Evolutionary conservation across 2,113 vertebrate genomes (phyloP).

Genomic region (Copsychus sechellarum): DNA sequence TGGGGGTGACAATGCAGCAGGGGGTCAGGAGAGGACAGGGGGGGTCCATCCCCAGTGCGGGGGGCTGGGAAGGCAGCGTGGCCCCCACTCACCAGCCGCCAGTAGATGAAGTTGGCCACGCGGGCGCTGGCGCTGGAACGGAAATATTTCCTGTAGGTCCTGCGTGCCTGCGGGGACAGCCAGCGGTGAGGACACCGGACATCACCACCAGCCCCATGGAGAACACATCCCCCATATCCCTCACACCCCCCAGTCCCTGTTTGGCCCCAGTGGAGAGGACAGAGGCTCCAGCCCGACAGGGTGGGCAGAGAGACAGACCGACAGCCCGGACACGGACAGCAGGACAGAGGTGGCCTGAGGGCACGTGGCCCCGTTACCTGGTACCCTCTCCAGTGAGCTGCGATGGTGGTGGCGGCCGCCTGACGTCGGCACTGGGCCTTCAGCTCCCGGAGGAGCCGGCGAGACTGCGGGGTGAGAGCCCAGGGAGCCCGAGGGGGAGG

Average conservation of each 20-base stretch:
- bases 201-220: fast-evolving
- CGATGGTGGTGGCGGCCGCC: constrained; percentile 39
- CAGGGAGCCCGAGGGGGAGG: not conserved
- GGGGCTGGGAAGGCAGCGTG: not conserved
- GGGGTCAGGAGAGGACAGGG: not conserved
- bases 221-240: not conserved
- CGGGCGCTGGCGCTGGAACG: constrained; percentile 58
- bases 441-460: constrained; percentile 52
- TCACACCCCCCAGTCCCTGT: fast-evolving
- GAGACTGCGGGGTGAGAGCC: constrained; percentile 33
- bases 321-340: not conserved
- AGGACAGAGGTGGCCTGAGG: not conserved
- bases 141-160: constrained; percentile 73
- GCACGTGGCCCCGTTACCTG: not conserved
- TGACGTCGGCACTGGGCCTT: not conserved
- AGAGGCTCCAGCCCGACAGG: not conserved
- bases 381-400: constrained; percentile 56
- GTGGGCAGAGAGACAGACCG: constrained; percentile 18
- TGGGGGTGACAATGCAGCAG: fast-evolving
- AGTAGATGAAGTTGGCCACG: constrained; percentile 76
- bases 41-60: fast-evolving
- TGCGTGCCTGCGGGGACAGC: constrained; percentile 59
- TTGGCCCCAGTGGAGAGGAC: not conserved
- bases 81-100: constrained; percentile 66
- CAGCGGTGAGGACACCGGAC: fast-evolving